Conservation (phyloP, 53 echinoderm and acorn worm species). For the Zoroaster sp. region DNA sequence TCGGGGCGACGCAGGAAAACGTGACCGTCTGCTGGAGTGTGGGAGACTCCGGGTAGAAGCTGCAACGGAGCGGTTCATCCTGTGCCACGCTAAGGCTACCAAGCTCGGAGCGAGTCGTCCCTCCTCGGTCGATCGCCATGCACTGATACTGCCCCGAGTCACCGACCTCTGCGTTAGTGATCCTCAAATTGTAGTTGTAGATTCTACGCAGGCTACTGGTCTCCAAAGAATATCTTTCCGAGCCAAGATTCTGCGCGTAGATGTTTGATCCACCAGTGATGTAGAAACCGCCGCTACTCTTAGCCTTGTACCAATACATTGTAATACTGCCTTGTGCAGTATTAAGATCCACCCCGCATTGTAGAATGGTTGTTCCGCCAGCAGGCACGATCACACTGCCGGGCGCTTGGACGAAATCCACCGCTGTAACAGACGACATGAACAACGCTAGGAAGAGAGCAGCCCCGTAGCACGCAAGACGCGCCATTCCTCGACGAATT, state of each 20-base stretch:
- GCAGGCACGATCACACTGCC: not conserved
- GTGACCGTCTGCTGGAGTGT: slow-evolving; percentile 7
- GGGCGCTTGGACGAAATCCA: not conserved
- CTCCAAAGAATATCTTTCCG: slow-evolving; percentile 13
- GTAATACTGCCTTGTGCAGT: not conserved
- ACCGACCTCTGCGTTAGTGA: not conserved
- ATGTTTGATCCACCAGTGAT: not conserved
- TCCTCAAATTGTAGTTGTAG: slow-evolving; percentile 5
- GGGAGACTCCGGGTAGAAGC: slow-evolving; percentile 36
- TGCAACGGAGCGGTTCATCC: not conserved
- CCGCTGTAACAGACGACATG: not conserved
- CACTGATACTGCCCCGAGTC: slow-evolving; percentile 43
- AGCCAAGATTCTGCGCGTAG: not conserved
- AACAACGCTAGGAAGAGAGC: not conserved
- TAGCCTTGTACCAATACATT: slow-evolving; percentile 26
- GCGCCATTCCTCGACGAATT: not conserved
- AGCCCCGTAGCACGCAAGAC: not conserved
- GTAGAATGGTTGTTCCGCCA: not conserved
- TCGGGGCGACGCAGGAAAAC: slow-evolving; percentile 25
- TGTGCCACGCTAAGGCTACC: slow-evolving; percentile 10
- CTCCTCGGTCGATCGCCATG: not conserved
- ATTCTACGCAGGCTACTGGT: not conserved
- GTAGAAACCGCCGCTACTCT: not conserved
- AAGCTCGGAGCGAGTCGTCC: not conserved
- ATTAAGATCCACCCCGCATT: slow-evolving; percentile 7